These are phyloP conservation scores for Halesus radiatus DNA, from an alignment of 1,140 invertebrate species.

Conservation along the genomic window DNA sequence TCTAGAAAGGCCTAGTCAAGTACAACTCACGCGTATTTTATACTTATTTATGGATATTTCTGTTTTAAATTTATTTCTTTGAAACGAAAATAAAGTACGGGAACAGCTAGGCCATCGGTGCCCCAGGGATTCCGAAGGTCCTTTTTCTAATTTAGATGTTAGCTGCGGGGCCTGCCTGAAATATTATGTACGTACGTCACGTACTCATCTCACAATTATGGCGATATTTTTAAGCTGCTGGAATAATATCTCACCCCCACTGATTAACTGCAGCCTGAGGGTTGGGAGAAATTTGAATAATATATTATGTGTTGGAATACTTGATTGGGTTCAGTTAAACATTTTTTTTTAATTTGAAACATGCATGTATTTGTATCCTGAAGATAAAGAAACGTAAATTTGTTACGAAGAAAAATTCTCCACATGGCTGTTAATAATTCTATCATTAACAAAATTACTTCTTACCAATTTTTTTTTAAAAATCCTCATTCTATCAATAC, in stretches of 20 bases:
- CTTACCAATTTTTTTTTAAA: too few species aligned
- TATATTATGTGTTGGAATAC: conserved; percentile 31
- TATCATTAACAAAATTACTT: too few species aligned
- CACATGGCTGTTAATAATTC: too few species aligned
- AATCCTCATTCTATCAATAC: too few species aligned
- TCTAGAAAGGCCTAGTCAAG: too few species aligned
- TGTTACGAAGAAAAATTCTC: too few species aligned
- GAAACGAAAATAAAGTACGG: conserved; percentile 14
- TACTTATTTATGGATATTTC: neutral
- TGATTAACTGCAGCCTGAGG: neutral
- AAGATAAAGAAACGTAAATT: too few species aligned
- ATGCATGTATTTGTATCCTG: too few species aligned
- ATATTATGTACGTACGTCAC: conserved; percentile 39
- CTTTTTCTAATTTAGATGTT: conserved; percentile 43
- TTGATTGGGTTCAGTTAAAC: conserved; percentile 8
- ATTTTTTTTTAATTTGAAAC: too few species aligned
- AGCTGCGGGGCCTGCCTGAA: neutral
- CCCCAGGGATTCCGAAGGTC: conserved; percentile 34
- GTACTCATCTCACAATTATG: conserved; percentile 40
- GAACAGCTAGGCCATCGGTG: neutral
- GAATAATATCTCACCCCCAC: conserved; percentile 4
- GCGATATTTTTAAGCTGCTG: conserved; percentile 44
- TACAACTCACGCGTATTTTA: too few species aligned
- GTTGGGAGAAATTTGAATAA: conserved; percentile 26
- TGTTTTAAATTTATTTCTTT: conserved; percentile 14